phyloP scores from a whole-genome alignment of 2,113 vertebrate species.

The Phrynosoma blainvillii region DNA sequence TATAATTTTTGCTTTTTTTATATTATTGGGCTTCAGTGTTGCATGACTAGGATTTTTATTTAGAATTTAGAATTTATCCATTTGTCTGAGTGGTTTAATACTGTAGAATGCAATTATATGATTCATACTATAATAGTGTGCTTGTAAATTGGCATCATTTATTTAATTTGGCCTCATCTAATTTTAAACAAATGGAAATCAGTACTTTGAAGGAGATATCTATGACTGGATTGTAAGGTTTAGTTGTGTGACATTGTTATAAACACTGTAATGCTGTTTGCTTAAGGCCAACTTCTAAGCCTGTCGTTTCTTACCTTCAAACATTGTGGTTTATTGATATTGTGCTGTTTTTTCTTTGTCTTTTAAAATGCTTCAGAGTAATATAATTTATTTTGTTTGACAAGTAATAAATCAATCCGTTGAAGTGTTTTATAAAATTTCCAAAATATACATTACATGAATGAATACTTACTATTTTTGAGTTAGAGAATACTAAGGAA shows the following conservation, averaged over 20 bases:
- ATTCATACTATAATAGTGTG: slow-evolving; percentile 14
- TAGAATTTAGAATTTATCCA: slow-evolving; percentile 53
- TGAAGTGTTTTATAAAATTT: background rate
- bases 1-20: background rate
- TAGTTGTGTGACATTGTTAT: slow-evolving; percentile 14
- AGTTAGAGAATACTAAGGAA: background rate
- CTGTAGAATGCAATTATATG: slow-evolving; percentile 40
- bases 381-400: background rate
- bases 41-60: slow-evolving; percentile 57
- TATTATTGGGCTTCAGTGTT: slow-evolving; percentile 36
- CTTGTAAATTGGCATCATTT: slow-evolving; percentile 43
- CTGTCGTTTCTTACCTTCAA: background rate
- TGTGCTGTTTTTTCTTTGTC: background rate
- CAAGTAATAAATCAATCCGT: background rate
- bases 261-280: slow-evolving; percentile 14
- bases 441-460: background rate
- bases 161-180: slow-evolving; percentile 58
- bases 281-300: background rate
- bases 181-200: slow-evolving; percentile 59
- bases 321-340: slow-evolving; percentile 1
- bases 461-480: background rate
- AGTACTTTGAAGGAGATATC: slow-evolving; percentile 25
- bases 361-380: slow-evolving; percentile 1
- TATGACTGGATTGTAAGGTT: slow-evolving; percentile 21
- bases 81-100: slow-evolving; percentile 39